Conservation (phyloP, 2,888 invertebrate genomes). For the Plebejus anna region DNA sequence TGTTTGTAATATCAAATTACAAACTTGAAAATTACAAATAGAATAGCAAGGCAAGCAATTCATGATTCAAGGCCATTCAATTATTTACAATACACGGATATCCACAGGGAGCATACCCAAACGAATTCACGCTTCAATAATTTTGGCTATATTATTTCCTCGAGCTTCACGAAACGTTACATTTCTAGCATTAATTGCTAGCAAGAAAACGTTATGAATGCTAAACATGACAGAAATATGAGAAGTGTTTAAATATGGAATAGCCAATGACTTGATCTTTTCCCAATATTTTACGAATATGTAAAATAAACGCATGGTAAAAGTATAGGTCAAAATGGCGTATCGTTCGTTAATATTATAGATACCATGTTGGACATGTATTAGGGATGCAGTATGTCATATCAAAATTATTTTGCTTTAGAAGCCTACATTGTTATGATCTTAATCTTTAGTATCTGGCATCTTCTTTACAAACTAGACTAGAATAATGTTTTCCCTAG, state of each 20-base stretch:
- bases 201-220: not conserved
- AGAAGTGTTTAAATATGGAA: not conserved
- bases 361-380: too few relatives aligned
- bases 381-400: too few relatives aligned
- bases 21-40: not conserved
- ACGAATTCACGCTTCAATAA: conserved; percentile 12
- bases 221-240: not conserved
- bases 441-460: not conserved
- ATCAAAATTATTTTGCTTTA: too few relatives aligned
- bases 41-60: not conserved
- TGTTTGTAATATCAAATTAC: not conserved
- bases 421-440: not conserved
- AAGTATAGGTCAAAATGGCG: too few relatives aligned
- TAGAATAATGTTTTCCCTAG: not conserved
- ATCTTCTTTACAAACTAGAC: not conserved
- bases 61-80: conserved; percentile 9
- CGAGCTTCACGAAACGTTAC: not conserved
- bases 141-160: conserved; percentile 7
- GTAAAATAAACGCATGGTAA: too few relatives aligned
- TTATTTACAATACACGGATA: conserved; percentile 13
- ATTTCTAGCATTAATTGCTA: not conserved
- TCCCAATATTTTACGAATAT: too few relatives aligned
- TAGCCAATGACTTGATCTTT: not conserved
- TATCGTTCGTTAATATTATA: too few relatives aligned
- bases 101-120: conserved; percentile 2